These are phyloP conservation scores for Conchocele bisecta DNA, from an alignment of 2,888 invertebrate species.

Conservation along the genomic window DNA sequence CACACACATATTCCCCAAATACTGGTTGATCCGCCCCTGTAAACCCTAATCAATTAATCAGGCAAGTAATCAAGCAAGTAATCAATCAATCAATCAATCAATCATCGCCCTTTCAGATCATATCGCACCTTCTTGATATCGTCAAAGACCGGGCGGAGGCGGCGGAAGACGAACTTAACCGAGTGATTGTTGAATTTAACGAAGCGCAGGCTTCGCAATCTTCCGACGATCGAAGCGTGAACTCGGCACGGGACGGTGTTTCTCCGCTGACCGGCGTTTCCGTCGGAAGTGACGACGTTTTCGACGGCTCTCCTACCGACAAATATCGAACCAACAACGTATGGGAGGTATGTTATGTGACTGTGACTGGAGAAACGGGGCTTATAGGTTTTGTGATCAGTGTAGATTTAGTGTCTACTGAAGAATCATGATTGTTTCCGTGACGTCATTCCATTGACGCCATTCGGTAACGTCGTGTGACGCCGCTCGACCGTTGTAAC, in stretches of 20 bases:
- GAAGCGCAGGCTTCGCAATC: slow-evolving; percentile 39
- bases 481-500: no score
- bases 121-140: slow-evolving; percentile 79
- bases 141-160: slow-evolving; percentile 80
- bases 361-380: no score
- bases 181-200: slow-evolving; percentile 60
- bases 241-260: slow-evolving; percentile 57
- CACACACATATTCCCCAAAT: no score
- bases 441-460: no score
- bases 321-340: slow-evolving; percentile 67
- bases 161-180: slow-evolving; percentile 78
- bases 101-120: slow-evolving; percentile 57
- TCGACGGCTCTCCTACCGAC: slow-evolving; percentile 61
- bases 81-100: not conserved
- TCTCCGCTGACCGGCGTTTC: slow-evolving; percentile 74
- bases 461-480: no score
- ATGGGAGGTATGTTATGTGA: slow-evolving; percentile 79
- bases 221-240: slow-evolving; percentile 42
- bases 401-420: no score
- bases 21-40: no score
- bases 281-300: slow-evolving; percentile 80
- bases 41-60: not conserved
- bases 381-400: no score
- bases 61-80: no score
- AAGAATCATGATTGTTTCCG: no score